These are phyloP conservation scores for Corbicula japonica DNA, from an alignment of 2,888 invertebrate genomes.

Conservation along the genomic window DNA sequence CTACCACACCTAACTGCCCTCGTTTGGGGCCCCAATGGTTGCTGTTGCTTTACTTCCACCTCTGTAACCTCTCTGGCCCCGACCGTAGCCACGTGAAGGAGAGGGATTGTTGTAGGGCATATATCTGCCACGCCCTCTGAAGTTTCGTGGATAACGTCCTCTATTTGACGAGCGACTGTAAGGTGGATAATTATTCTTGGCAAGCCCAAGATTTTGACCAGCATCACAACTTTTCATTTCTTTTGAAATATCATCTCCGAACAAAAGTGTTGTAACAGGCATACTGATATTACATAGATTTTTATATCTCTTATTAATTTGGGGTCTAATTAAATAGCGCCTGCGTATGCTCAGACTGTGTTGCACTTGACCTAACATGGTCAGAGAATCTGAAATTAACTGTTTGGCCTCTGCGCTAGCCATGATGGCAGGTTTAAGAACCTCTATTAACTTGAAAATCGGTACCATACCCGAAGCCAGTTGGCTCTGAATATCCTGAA, in stretches of 20 bases:
- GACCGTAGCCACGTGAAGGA: not conserved
- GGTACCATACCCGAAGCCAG: constrained; percentile 4
- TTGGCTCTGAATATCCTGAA: not conserved
- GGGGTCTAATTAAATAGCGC: not conserved
- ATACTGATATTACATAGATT: not conserved
- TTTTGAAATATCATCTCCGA: constrained; percentile 2
- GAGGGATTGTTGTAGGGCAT: no score
- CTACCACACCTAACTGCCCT: not conserved
- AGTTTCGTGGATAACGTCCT: no score
- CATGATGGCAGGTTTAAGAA: constrained; percentile 1
- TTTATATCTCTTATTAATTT: not conserved
- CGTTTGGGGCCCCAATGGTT: constrained; percentile 5
- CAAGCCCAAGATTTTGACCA: not conserved
- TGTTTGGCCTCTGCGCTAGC: not conserved
- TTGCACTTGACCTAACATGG: not conserved
- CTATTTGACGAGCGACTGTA: no score
- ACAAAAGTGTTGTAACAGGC: not conserved
- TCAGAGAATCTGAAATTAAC: not conserved
- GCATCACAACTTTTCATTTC: not conserved
- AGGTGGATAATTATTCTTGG: no score
- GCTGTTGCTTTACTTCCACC: constrained; percentile 1
- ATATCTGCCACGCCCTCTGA: no score
- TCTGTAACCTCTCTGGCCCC: not conserved
- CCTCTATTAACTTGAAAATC: not conserved
- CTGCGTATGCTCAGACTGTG: not conserved